Base-by-base conservation (phyloP, 1,140 invertebrate species). In the Parasteatoda tepidariorum region DNA sequence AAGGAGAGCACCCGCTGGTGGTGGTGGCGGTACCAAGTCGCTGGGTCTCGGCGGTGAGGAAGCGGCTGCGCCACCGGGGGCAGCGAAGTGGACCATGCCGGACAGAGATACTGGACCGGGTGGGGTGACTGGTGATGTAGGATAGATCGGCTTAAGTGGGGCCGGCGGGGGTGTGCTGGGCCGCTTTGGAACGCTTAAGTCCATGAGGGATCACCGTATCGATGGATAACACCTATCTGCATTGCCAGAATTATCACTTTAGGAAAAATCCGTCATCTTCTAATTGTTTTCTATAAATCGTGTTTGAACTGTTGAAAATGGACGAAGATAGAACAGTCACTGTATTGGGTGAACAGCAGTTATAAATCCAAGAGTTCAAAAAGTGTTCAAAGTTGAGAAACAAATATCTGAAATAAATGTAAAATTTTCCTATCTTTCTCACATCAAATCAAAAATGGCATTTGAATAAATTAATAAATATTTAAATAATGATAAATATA, bases 151-250 rank as follows among this genome's bases (percentile, higher is more conserved):
- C 91, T 85, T 92, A 90, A 0, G 92, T 91, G 30, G 94, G 92
- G 88, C 95, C 95, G 31, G 92, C 90, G 91, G 94, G 73, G 73
- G 73, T 95, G 85, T 94, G 94, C 85, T 93, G 92, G 41, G 92
- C 92, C 88, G 94, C 93, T 84, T 90, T 88, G 61, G 75, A 34
- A 84, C 68, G 68, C 75, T 81, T 79, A 84, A 78, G 73, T 84
- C 84, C 68, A 84, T 73, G 31, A 84, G 48, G 22, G 70, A 30
- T 15, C 73, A 34, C n/a, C 30, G 55, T 13, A 33, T 30, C 15
- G 38, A 61, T 18, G 34, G 22, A 13, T 24, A 18, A 18, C 3
- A 70, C 66, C 18, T 26, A 31, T 64, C 61, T 31, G 61, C 61
- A 64, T 64, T 31, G 61, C 61, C 61, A 6, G 38, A 4, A 48